Evolutionary conservation across 2,888 invertebrate species (phyloP).

Genomic region (Crepidodera aurea): DNA sequence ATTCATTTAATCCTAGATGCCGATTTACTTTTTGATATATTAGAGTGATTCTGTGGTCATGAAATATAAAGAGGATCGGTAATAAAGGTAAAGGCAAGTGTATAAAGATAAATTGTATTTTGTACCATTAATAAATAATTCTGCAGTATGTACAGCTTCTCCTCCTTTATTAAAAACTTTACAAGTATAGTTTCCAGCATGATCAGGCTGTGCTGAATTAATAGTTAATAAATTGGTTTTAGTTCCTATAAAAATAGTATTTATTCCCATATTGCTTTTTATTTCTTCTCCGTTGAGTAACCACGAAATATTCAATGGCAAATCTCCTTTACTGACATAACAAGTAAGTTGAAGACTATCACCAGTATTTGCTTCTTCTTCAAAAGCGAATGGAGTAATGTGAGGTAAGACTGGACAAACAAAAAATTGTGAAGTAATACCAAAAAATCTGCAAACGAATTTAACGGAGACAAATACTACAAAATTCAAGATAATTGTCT

Average conservation of each 20-base stretch:
- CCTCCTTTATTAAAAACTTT: conserved; percentile 76
- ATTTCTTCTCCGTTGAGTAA: conserved; percentile 46
- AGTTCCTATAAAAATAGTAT: conserved; percentile 61
- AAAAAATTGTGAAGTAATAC: neutral
- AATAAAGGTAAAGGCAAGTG: too few relatives aligned
- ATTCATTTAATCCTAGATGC: too few relatives aligned
- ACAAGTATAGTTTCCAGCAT: conserved; percentile 71
- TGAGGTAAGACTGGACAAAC: conserved; percentile 6
- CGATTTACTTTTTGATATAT: too few relatives aligned
- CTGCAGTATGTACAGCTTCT: conserved; percentile 71
- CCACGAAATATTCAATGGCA: conserved; percentile 72
- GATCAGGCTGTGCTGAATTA: conserved; percentile 66
- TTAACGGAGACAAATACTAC: too few relatives aligned
- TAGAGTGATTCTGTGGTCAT: too few relatives aligned
- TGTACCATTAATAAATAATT: conserved; percentile 55
- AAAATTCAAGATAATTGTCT: too few relatives aligned
- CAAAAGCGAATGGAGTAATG: conserved; percentile 64
- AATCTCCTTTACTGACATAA: conserved; percentile 75
- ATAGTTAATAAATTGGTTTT: conserved; percentile 67
- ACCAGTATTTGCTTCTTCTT: conserved; percentile 70
- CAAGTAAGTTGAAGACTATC: conserved; percentile 75
- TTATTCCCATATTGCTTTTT: conserved; percentile 42
- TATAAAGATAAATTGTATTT: too few relatives aligned
- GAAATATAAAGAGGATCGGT: too few relatives aligned
- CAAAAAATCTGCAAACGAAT: conserved; percentile 1